These are phyloP conservation scores for Steinernema carpocapsae DNA, from an alignment of 2,888 invertebrate genomes.

Conservation along the genomic window DNA sequence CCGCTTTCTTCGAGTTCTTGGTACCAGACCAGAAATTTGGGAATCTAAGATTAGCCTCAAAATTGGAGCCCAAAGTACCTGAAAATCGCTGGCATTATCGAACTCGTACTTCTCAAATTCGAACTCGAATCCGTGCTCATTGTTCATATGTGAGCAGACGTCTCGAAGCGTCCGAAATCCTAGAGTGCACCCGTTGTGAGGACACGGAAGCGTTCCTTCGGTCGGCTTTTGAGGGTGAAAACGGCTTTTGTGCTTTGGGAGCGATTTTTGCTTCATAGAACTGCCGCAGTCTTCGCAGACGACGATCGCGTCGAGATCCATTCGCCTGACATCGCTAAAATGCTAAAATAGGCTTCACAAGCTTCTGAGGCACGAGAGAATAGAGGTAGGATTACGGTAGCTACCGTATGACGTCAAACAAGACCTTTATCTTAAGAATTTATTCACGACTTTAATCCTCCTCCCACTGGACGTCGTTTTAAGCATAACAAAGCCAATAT, in stretches of 20 bases:
- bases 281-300: slow-evolving; percentile 28
- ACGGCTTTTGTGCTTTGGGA: slow-evolving; percentile 26
- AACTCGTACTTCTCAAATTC: slow-evolving; percentile 22
- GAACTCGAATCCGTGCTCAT: slow-evolving; percentile 27
- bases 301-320: slow-evolving; percentile 22
- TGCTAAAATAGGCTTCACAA: too few relatives aligned
- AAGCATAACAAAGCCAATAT: not conserved
- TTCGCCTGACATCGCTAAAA: not conserved
- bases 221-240: slow-evolving; percentile 26
- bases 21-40: slow-evolving; percentile 9
- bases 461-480: not conserved
- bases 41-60: not conserved
- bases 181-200: slow-evolving; percentile 6
- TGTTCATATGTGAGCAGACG: slow-evolving; percentile 26
- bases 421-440: too few relatives aligned
- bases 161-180: slow-evolving; percentile 24
- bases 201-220: slow-evolving; percentile 12
- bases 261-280: slow-evolving; percentile 29
- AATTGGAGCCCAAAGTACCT: not conserved
- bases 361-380: too few relatives aligned
- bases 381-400: not conserved
- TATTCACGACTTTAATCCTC: not conserved
- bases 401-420: not conserved
- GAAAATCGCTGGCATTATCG: slow-evolving; percentile 10
- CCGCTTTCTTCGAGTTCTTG: slow-evolving; percentile 27